Evolutionary conservation across 2,797 vertebrate genomes (phyloP), one percentile per base, ranked within the genome.

Genomic region (Picus viridis): DNA sequence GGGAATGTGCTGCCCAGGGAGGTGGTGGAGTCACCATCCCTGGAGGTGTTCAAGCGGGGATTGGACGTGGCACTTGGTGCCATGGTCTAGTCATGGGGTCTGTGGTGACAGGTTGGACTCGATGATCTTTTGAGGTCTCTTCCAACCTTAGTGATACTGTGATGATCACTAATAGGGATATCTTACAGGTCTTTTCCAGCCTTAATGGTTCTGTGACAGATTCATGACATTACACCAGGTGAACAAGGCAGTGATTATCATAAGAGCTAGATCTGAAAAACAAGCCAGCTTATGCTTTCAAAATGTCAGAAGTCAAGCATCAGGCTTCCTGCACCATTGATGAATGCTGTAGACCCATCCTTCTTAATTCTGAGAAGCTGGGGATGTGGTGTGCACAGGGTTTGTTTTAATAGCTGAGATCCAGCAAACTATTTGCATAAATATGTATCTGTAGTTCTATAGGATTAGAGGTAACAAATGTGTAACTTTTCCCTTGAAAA

Each of bases 271-370:
- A 79, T 73, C 32, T 49, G 61, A 73, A 86, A 86, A 91, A 64
- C 57, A 89, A 92, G 45, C 7, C 26, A 27, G 36, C 54, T 90
- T 74, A 76, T 68, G 83, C 90, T 77, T 87, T 83, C 64, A 73
- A 45, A 88, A 75, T 41, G 39, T 79, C 61, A 51, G 22, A 91
- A 88, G 36, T 62, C 58, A 86, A 84, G 51, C 16, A 11, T 61
- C 82, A 88, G 57, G 58, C 54, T 80, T 80, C 32, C 86, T 69
- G 51, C 11, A 69, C 43, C 65, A 73, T 15, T 41, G n/a, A 47
- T 15, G 10, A 89, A 83, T 57, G 22, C 53, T 41, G 29, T 1
- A 68, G 10, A 73, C 51, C 62, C 80, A 62, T 64, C 43, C 19
- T 65, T 68, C 29, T 77, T 36, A 47, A 74, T 23, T 75, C 45